Evolutionary conservation across 2,797 vertebrate genomes (phyloP).

Genomic region (Leucoraja ocellata): DNA sequence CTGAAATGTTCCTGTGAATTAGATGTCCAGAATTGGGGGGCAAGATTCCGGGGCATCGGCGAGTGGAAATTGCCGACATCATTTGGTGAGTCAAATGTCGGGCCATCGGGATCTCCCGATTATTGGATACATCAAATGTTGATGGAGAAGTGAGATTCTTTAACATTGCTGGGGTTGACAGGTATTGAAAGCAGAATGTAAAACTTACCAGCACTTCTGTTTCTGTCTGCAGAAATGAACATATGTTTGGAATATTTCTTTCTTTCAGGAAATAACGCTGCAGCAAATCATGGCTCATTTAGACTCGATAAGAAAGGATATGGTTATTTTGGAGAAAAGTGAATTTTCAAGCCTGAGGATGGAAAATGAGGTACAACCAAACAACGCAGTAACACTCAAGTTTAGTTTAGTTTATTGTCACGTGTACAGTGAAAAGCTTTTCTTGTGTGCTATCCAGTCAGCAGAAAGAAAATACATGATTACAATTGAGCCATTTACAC

Average conservation of each 20-base stretch:
- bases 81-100: too few relatives aligned
- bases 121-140: not conserved
- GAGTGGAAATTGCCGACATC: too few relatives aligned
- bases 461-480: too few relatives aligned
- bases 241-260: conserved; percentile 39
- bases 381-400: not conserved
- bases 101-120: too few relatives aligned
- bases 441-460: too few relatives aligned
- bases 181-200: not conserved
- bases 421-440: too few relatives aligned
- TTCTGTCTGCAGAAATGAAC: not conserved
- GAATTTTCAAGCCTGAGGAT: conserved; percentile 88
- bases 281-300: conserved; percentile 91
- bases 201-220: not conserved
- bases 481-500: too few relatives aligned
- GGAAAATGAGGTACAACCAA: conserved; percentile 72
- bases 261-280: conserved; percentile 72
- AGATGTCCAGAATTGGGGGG: too few relatives aligned
- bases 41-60: too few relatives aligned
- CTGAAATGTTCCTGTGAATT: too few relatives aligned
- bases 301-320: conserved; percentile 89
- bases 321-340: conserved; percentile 97
- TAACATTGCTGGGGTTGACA: not conserved
- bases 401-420: not conserved
- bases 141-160: not conserved